Conservation (phyloP, 2,797 vertebrate genomes). For the Morus bassanus region DNA sequence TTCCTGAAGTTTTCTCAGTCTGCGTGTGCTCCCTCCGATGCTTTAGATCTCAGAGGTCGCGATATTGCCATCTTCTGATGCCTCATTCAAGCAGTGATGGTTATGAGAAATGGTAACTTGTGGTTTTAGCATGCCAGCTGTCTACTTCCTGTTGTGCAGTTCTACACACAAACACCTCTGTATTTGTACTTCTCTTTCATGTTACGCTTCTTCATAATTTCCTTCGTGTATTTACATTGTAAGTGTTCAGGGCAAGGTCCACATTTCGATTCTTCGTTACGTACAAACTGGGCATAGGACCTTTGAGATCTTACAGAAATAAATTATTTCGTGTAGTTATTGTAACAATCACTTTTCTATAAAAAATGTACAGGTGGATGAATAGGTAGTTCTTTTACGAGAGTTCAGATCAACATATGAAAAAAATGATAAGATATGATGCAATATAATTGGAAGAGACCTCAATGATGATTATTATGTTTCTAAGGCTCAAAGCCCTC, state of each 20-base stretch:
- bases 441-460: not conserved
- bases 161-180: not conserved
- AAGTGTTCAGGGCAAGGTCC: not conserved
- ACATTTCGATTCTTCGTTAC: fast-evolving
- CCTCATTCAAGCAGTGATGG: not conserved
- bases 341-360: not conserved
- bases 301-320: not conserved
- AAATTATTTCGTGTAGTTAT: not conserved
- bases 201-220: not conserved
- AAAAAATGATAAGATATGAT: not conserved
- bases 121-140: not conserved
- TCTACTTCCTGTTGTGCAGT: not conserved
- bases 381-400: not conserved
- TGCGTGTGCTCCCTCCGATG: not conserved
- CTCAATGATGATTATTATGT: not conserved
- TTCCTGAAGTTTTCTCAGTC: not conserved
- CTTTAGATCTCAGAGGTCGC: not conserved
- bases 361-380: not conserved
- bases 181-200: not conserved
- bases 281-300: not conserved
- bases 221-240: not conserved
- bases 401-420: not conserved
- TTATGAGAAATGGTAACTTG: not conserved
- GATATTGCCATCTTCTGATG: not conserved
- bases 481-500: not conserved